Conservation (phyloP, 2,888 invertebrate species). For the Drosophila neutralis region DNA sequence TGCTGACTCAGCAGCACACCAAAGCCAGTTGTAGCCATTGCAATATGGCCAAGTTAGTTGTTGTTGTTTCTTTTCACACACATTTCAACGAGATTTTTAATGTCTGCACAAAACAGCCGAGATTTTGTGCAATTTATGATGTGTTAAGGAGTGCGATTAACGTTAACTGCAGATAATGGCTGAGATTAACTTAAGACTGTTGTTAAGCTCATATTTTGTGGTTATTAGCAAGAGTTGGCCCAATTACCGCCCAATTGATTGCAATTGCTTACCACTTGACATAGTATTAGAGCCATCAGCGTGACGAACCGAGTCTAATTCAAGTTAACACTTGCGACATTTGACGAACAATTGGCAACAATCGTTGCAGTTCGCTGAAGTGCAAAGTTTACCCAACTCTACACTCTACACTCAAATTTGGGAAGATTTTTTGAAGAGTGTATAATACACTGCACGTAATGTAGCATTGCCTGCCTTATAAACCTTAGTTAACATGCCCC, state of each 20-base stretch:
- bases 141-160: conserved; percentile 1
- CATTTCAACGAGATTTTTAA: conserved; percentile 6
- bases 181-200: not conserved
- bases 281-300: conserved; percentile 7
- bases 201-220: not conserved
- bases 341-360: conserved; percentile 8
- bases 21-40: conserved; percentile 13
- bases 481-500: not conserved
- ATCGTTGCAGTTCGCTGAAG: conserved; percentile 14
- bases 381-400: not conserved
- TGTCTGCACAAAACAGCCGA: not conserved
- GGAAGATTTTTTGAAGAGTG: not conserved
- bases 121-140: not conserved
- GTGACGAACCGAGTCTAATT: conserved; percentile 21
- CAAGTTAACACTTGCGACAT: conserved; percentile 11
- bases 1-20: conserved; percentile 30
- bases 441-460: not conserved
- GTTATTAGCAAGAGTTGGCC: not conserved
- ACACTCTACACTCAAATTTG: too few species aligned
- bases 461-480: not conserved
- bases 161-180: not conserved
- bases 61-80: conserved; percentile 6
- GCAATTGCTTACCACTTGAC: conserved; percentile 18
- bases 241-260: not conserved
- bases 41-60: conserved; percentile 7